Evolutionary conservation across 2,888 invertebrate genomes (phyloP), one percentile per base, ranked within the genome.

Genomic region (Seira ritae): DNA sequence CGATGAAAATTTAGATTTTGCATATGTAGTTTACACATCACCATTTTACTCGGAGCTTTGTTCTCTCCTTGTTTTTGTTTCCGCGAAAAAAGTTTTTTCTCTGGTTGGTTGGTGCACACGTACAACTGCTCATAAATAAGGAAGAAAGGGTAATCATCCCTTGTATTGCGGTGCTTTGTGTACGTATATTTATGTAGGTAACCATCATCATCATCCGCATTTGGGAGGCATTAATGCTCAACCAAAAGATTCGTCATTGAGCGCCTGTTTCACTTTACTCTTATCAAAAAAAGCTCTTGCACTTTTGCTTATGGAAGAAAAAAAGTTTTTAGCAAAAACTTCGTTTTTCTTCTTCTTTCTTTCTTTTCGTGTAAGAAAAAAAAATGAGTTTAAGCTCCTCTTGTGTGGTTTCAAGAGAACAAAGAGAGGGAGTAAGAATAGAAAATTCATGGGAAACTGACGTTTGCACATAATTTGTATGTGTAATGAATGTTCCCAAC

Each of bases 401-500:
- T 60, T 60, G 60, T 76, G 60, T 72, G 31, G 72, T 73, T 62
- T 42, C 69, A 70, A n/a, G 70, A 80, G 74, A 73, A 80, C 73
- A 73, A 66, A 19, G 66, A 72, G 62, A 60, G 37, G 73, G 8
- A 70, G 66, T 3, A 22, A 84, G 71, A 84, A 84, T 80, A 68
- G 71, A 46, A 84, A 84, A 80, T 84, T 84, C 83, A 74, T 83
- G 83, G 83, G 83, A 83, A 83, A 83, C 78, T 78, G 78, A 83
- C 74, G 83, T 83, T 78, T 78, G 80, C 75, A 84, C 84, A 72
- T 80, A 84, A 84, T 79, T 84, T 80, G 75, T 80, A 80, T 80
- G 74, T 75, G 71, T 80, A 80, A 82, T 85, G 81, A 86, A 85
- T 84, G 84, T 86, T 86, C 80, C 77, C 72, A 85, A 81, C 84